Conservation (phyloP, 2,113 vertebrate species). For the Chascanopsetta lugubris region DNA sequence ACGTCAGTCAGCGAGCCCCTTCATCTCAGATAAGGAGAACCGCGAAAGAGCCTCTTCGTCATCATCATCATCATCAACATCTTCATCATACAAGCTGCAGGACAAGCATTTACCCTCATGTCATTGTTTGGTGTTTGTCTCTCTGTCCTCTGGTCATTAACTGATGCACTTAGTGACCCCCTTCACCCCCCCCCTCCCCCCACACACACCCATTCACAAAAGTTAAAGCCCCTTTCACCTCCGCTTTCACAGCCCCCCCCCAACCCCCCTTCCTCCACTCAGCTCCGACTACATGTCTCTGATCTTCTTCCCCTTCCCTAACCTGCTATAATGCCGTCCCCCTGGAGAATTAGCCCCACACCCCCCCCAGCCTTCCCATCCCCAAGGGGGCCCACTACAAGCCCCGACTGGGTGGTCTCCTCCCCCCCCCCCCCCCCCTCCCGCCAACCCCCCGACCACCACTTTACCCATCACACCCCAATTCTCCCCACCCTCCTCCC, state of each 20-base stretch:
- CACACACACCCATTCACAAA: no score
- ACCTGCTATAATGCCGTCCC: slow-evolving; percentile 32
- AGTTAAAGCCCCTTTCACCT: no score
- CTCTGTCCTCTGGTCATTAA: slow-evolving; percentile 46
- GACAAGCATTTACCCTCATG: slow-evolving; percentile 26
- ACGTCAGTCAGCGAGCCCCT: slow-evolving; percentile 20
- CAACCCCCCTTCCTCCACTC: slow-evolving; percentile 28
- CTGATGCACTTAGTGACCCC: slow-evolving; percentile 52
- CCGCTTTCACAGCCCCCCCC: not conserved
- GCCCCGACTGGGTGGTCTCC: slow-evolving; percentile 79
- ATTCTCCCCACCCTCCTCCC: no score
- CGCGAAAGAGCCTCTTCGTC: slow-evolving; percentile 1
- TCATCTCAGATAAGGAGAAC: slow-evolving; percentile 9
- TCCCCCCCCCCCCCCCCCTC: slow-evolving; percentile 8
- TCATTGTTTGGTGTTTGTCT: slow-evolving; percentile 42
- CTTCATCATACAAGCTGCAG: slow-evolving; percentile 9
- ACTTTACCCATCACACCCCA: slow-evolving; percentile 1
- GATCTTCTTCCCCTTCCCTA: slow-evolving; percentile 55
- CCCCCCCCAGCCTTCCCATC: slow-evolving; percentile 43
- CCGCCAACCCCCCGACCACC: no score
- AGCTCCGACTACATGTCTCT: slow-evolving; percentile 51
- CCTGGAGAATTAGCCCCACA: slow-evolving; percentile 46
- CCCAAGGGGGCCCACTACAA: slow-evolving; percentile 60
- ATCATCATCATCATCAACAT: no score
- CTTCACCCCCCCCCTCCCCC: no score